Base-by-base conservation (phyloP, 1,140 invertebrate species). In the Bursaphelenchus mucronatus region DNA sequence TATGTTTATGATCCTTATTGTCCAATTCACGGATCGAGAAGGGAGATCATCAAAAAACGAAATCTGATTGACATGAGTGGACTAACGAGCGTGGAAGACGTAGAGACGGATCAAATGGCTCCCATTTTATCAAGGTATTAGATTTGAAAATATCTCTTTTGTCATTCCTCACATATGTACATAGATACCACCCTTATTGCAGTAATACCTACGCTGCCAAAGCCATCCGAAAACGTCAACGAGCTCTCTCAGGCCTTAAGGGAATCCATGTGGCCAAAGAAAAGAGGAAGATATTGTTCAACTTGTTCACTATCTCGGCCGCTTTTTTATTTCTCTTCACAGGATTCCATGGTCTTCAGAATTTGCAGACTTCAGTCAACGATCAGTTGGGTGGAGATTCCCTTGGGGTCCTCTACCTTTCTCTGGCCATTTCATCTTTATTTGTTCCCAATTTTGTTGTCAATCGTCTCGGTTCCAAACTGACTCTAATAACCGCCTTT, bases 271-370 rank as follows among this genome's bases (percentile, higher is more conserved):
- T 66, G n/a, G 61, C 67, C 3, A 75, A 81, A 47, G 53, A 59
- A 13, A 77, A 73, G 46, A 41, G 64, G 21, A 77, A 79, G 61
- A 81, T 79, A n/a, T 39, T 61, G 44, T 47, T n/a, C 39, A 55
- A 40, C 45, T 30, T 67, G 13, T 40, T 39, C 30, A 87, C 90
- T 49, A 88, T 94, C 7, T 91, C 90, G 66, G 82, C 89, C 56
- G 89, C 90, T 3, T 94, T 94, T 80, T 90, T 93, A 87, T 89
- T 93, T 61, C 89, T 94, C 74, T 94, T 94, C 83, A 93, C 90
- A 15, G 90, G 91, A 43, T 94, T 92, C 82, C 88, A 90, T 79
- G 90, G 90, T 49, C 90, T 90, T 47, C 89, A 90, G 0, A 92
- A 92, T 76, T 83, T 94, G 6, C 92, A 84, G 68, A 82, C 81